Base-by-base conservation (phyloP, 64 coral and sea anemone species). In the Cladopsammia gracilis region DNA sequence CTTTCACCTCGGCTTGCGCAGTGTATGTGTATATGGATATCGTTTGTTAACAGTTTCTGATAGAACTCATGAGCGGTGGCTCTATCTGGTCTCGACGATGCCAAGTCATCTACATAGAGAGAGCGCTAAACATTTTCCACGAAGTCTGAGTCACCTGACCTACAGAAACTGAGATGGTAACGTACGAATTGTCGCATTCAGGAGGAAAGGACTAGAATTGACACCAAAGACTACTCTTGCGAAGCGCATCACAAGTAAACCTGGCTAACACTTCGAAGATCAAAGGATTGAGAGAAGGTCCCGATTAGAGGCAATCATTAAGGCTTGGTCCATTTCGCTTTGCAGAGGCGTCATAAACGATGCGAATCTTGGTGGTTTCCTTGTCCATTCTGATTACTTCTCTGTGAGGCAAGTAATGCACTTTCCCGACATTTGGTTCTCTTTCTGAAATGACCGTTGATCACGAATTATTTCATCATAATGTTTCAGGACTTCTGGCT, bases 331-430 rank as follows among this genome's bases (percentile, higher is more conserved):
- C 75, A 26, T 3, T 4, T 1, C 12, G 11, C 15, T 73, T 73
- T 7, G 25, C 34, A 13, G 26, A 45, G 2, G 70, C 70, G 5
- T 73, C 70, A 73, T 16, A 73, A 22, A 70, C 10, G 3, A 64
- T 46, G 3, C 45, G 73, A 11, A 76, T 4, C 18, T 83, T 87
- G 11, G 85, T 57, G 2, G 85, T 87, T 1, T 53, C 54, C 24
- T 73, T 72, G 3, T 87, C 85, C 2, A 73, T 5, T 14, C 69
- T 68, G 12, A 73, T 26, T 3, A 74, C 51, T 87, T 87, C 64
- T 52, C 50, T 49, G 66, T 89, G 58, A 3, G 87, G 87, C 9
- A 88, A 25, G 18, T 74, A 75, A 15, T 75, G 87, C 1, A 77
- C 73, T 10, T 64, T 89, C 0, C 87, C 51, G 48, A n/a, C 25